phyloP scores from a whole-genome alignment of 2,113 vertebrate genomes.

The Tretioscincus oriximinensis region DNA sequence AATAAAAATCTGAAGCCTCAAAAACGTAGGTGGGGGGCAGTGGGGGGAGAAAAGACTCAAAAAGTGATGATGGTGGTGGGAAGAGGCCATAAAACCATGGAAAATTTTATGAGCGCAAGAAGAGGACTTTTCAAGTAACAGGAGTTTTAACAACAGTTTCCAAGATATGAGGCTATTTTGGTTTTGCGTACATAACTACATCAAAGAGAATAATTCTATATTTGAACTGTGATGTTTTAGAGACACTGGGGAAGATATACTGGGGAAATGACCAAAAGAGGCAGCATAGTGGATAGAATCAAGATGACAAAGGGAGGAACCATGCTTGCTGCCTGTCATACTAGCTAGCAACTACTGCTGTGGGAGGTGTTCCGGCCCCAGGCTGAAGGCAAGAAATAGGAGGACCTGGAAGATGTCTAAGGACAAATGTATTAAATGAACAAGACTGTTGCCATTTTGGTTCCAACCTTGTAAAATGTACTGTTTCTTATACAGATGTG shows the following conservation, averaged over 20 bases:
- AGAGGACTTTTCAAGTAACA: neutral
- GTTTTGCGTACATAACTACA: neutral
- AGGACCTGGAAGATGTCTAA: no score
- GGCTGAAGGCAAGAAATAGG: no score
- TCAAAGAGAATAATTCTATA: neutral
- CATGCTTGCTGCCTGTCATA: neutral
- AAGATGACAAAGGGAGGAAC: neutral
- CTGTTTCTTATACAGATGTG: no score
- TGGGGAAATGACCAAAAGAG: neutral
- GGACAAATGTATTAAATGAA: no score
- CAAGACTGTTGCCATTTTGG: no score
- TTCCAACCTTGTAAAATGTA: no score
- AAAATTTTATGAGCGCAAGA: neutral
- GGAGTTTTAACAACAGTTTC: neutral
- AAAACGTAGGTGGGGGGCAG: neutral
- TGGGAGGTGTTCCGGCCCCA: no score
- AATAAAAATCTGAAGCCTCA: slow-evolving; percentile 2
- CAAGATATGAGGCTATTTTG: neutral
- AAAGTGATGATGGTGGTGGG: neutral
- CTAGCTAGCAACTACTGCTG: no score
- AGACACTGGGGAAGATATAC: neutral
- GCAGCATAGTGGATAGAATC: neutral
- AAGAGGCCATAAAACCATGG: neutral
- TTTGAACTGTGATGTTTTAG: neutral
- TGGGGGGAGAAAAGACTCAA: neutral